Conservation (phyloP, 2,888 invertebrate genomes). For the Cephus nigrinus region DNA sequence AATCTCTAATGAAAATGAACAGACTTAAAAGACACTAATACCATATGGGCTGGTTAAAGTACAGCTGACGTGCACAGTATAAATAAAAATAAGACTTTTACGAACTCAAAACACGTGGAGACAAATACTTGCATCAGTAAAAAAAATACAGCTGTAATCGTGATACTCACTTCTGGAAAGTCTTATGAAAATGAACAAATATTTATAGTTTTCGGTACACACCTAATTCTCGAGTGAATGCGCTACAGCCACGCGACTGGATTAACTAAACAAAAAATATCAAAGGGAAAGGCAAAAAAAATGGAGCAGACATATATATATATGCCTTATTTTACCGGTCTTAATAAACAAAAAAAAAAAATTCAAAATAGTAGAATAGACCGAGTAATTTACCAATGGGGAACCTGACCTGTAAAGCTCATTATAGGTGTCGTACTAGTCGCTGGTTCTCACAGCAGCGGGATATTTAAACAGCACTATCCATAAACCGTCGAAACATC, state of each 20-base stretch:
- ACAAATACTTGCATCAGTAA: not conserved
- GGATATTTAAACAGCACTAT: too few relatives aligned
- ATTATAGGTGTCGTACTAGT: too few relatives aligned
- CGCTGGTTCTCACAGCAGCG: too few relatives aligned
- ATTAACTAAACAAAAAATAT: slow-evolving; percentile 7
- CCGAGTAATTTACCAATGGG: too few relatives aligned
- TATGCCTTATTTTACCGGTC: slow-evolving; percentile 3
- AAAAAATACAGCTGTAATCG: not conserved
- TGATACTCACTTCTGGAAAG: not conserved
- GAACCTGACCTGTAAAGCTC: too few relatives aligned
- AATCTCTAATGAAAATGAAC: not conserved
- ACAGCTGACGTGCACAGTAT: not conserved
- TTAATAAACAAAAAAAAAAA: not conserved
- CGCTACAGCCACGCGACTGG: not conserved
- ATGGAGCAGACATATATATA: slow-evolving; percentile 1
- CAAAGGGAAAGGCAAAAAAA: slow-evolving; percentile 14
- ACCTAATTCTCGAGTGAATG: not conserved
- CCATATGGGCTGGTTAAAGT: not conserved
- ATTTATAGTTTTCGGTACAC: not conserved
- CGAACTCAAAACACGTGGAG: not conserved
- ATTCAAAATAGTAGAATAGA: not conserved
- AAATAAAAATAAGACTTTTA: not conserved
- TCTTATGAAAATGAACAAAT: not conserved
- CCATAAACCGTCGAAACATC: too few relatives aligned
- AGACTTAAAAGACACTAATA: not conserved